A percentile compares a stretch with the other conserved stretches of the same genome.
These are phyloP conservation scores for Gambelia wislizenii DNA, from an alignment of 2,797 vertebrate genomes.

Conservation along the genomic window DNA sequence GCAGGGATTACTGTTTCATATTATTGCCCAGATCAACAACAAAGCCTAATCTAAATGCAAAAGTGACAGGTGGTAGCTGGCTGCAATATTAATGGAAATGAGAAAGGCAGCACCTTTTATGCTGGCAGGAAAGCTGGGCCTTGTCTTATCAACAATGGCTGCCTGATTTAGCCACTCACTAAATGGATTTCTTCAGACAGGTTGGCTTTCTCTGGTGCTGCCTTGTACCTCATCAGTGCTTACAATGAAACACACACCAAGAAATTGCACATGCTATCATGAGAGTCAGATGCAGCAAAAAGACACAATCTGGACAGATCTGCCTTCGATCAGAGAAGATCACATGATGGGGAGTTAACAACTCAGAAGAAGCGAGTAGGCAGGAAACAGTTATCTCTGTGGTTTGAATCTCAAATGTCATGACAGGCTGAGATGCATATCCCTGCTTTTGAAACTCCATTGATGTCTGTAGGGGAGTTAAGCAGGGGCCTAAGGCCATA, in stretches of 20 bases:
- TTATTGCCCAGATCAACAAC: not conserved
- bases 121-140: conserved; percentile 13
- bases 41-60: not conserved
- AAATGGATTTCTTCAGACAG: not conserved
- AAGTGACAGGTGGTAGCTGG: conserved; percentile 67
- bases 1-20: not conserved
- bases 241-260: not conserved
- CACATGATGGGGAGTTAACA: not conserved
- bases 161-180: not conserved
- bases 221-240: not conserved
- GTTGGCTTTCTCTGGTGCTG: not conserved
- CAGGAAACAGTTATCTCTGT: not conserved
- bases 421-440: not conserved
- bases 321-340: not conserved
- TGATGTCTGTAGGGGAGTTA: not conserved
- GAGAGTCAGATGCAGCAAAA: not conserved
- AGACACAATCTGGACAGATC: not conserved
- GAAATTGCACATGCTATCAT: not conserved
- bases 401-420: not conserved
- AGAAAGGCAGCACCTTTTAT: conserved; percentile 59
- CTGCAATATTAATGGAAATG: conserved; percentile 77
- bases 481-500: not conserved
- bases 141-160: too few species aligned
- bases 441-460: not conserved
- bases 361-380: not conserved